Conservation (phyloP, 2,797 vertebrate species). For the Podargus strigoides region DNA sequence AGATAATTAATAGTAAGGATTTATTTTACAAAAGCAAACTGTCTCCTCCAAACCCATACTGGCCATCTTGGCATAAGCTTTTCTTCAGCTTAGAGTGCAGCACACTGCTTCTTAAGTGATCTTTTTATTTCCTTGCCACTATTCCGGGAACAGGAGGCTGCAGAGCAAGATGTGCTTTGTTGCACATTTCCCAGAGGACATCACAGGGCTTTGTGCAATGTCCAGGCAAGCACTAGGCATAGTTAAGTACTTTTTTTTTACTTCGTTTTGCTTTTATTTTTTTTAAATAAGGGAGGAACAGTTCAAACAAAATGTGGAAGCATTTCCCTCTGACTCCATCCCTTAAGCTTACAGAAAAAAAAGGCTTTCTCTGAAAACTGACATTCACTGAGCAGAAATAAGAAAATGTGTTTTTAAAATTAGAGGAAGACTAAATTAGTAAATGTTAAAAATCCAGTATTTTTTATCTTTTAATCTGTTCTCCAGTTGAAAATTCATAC, state of each 20-base stretch:
- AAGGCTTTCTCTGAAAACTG: not conserved
- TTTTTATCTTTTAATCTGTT: not conserved
- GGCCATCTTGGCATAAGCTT: not conserved
- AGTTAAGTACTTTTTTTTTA: not conserved
- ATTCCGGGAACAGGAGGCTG: not conserved
- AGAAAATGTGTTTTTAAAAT: not conserved
- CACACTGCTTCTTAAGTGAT: accelerated
- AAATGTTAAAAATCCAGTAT: not conserved
- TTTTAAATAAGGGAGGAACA: not conserved
- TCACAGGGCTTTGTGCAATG: not conserved
- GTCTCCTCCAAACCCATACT: not conserved
- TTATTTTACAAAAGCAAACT: not conserved
- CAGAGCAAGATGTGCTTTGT: not conserved
- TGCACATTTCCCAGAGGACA: not conserved
- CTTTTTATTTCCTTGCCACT: not conserved
- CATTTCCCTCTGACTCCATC: not conserved
- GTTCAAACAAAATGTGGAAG: not conserved
- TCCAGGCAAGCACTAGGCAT: not conserved
- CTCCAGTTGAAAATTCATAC: not conserved
- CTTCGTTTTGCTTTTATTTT: not conserved
- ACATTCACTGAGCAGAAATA: not conserved
- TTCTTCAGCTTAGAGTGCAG: not conserved
- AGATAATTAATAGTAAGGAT: not conserved
- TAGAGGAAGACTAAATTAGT: not conserved
- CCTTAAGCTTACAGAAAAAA: not conserved